These are phyloP conservation scores for Enteromius trimaculatus DNA, from an alignment of 2,797 vertebrate species.

Conservation along the genomic window DNA sequence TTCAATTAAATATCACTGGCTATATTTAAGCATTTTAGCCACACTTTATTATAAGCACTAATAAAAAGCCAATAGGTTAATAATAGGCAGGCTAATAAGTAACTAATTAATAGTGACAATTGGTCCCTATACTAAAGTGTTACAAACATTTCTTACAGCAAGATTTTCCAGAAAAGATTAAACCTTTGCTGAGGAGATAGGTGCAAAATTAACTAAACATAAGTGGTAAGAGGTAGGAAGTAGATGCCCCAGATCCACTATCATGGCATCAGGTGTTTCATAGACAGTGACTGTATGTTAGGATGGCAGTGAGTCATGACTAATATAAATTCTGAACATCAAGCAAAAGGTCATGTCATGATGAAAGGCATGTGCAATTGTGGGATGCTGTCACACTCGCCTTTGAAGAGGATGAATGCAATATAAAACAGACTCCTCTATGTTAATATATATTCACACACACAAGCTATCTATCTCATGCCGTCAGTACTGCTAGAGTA, in stretches of 20 bases:
- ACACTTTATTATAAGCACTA: neutral
- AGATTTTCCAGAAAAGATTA: neutral
- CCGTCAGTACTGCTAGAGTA: neutral
- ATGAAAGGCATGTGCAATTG: slow-evolving; percentile 48
- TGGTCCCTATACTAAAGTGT: neutral
- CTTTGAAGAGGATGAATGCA: slow-evolving; percentile 15
- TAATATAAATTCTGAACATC: slow-evolving; percentile 56
- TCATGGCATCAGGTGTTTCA: slow-evolving; percentile 41
- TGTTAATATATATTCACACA: slow-evolving; percentile 1
- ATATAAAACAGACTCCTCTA: slow-evolving; percentile 11
- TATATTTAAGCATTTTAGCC: neutral
- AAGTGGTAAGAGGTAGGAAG: slow-evolving; percentile 23
- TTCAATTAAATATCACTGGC: neutral
- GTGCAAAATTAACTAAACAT: neutral
- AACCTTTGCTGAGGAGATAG: neutral
- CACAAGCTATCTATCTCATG: neutral
- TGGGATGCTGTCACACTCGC: slow-evolving; percentile 35
- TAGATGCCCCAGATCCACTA: slow-evolving; percentile 9
- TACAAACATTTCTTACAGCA: neutral
- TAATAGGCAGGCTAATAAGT: neutral
- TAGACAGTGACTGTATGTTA: slow-evolving; percentile 35
- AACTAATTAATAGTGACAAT: neutral
- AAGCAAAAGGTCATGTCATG: slow-evolving; percentile 56
- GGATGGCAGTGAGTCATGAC: slow-evolving; percentile 33
- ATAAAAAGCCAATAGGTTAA: neutral